phyloP scores from a whole-genome alignment of 1,140 invertebrate species.

The Hycleus cichorii region DNA sequence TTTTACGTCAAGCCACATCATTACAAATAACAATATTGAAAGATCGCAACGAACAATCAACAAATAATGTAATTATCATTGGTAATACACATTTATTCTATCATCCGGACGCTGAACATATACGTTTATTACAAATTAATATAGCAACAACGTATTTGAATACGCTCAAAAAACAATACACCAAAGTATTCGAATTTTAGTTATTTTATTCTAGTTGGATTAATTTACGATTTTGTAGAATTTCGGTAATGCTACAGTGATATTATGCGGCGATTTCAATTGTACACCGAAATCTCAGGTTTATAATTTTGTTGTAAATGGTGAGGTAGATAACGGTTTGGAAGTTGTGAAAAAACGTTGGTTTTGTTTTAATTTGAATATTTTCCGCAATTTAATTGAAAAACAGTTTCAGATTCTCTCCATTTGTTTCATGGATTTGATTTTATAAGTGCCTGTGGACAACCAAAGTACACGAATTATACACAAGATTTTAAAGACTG shows the following conservation, averaged over 20 bases:
- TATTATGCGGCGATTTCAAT: slow-evolving; percentile 84
- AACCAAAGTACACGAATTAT: slow-evolving; percentile 77
- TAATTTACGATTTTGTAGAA: not conserved
- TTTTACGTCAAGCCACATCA: slow-evolving; percentile 57
- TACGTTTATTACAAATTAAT: slow-evolving; percentile 71
- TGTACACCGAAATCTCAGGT: slow-evolving; percentile 74
- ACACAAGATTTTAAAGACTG: slow-evolving; percentile 76
- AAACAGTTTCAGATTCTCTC: slow-evolving; percentile 17
- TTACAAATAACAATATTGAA: slow-evolving; percentile 55
- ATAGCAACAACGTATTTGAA: slow-evolving; percentile 53
- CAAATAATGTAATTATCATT: slow-evolving; percentile 54
- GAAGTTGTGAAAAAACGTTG: slow-evolving; percentile 25
- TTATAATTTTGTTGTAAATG: slow-evolving; percentile 64
- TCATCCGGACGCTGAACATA: slow-evolving; percentile 79
- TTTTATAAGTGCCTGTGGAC: slow-evolving; percentile 66
- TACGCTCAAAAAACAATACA: slow-evolving; percentile 11
- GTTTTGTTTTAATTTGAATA: not conserved
- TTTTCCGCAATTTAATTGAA: slow-evolving; percentile 8
- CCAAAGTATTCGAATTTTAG: not conserved
- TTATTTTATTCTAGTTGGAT: slow-evolving; percentile 36
- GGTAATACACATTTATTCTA: slow-evolving; percentile 92
- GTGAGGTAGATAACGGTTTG: slow-evolving; percentile 42
- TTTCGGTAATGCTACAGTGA: slow-evolving; percentile 45
- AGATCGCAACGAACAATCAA: slow-evolving; percentile 43
- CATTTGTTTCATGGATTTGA: slow-evolving; percentile 48